Conservation (phyloP, 2,888 invertebrate species). For the Nebria salina region DNA sequence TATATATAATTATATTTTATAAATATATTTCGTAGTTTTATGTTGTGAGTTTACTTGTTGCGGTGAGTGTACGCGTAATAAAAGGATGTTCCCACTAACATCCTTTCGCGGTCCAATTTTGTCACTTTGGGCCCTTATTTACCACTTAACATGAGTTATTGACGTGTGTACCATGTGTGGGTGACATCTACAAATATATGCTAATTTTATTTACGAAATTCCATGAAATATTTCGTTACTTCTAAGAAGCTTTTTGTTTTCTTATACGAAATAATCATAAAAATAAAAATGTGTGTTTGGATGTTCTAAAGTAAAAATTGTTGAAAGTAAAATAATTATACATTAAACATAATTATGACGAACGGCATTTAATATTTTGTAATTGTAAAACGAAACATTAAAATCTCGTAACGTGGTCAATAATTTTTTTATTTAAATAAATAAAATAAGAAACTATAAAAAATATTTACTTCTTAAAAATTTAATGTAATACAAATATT, state of each 20-base stretch:
- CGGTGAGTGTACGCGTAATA: conserved; percentile 35
- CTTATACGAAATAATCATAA: neutral
- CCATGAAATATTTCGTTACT: conserved; percentile 8
- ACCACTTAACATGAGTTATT: conserved; percentile 43
- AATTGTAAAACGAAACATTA: conserved; percentile 2
- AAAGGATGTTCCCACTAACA: conserved; percentile 46
- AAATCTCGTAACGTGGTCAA: too few relatives aligned
- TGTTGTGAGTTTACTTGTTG: conserved; percentile 10
- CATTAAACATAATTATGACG: too few relatives aligned
- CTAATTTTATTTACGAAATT: conserved; percentile 26
- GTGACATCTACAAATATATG: conserved; percentile 34
- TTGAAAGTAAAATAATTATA: too few relatives aligned
- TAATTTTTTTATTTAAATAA: neutral
- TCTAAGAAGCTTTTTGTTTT: too few relatives aligned
- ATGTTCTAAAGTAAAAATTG: too few relatives aligned
- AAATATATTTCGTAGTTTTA: neutral
- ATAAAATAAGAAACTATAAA: neutral
- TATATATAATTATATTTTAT: neutral
- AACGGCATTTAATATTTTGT: neutral
- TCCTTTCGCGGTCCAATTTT: conserved; percentile 46
- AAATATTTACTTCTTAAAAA: neutral
- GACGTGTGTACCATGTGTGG: conserved; percentile 17
- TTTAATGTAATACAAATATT: neutral
- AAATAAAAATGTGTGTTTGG: too few relatives aligned
- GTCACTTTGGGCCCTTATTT: conserved; percentile 47